Base-by-base conservation (phyloP, 2,888 invertebrate species). In the Microdon myrmicae region DNA sequence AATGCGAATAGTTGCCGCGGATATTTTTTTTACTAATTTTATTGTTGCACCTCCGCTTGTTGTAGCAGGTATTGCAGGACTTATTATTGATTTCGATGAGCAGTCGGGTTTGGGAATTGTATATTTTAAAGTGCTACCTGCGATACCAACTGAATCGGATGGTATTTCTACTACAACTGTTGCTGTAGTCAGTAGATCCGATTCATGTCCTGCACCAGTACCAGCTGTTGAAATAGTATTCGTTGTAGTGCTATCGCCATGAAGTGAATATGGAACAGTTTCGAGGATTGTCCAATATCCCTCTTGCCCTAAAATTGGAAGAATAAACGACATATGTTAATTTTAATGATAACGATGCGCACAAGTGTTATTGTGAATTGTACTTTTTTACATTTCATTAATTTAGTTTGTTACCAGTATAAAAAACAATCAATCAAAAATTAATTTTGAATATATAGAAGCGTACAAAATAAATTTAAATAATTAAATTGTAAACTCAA, bases 201-300 rank as follows among this genome's bases (percentile, higher is more conserved):
- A 58, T 0, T 72, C 61, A 16, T 61, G 54, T 32, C 48, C 68
- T 23, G 38, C 68, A 48, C 51, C 41, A 23, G 44, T 49, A 3
- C 16, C 49, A 26, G 45, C 48, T 64, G 68, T 67, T 32, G 66
- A 70, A 4, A 67, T 23, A 3, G 64, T 58, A 19, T 67, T 68
- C 2, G 67, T 44, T 7, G 67, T 49, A 4, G 43, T 23, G 47
- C 51, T 68, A 10, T 66, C 67, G 28, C 68, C 71, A 10, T 75
- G 73, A 31, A 78, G 59, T 3, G 78, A 73, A 35, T 77, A 77
- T 3, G 78, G 78, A 48, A 79, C 78, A 1, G 79, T 76, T 55
- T 79, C 78, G 48, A 79, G 48, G 25, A 79, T 79, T 7, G 78
- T 79, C 78, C 78, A 79, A 53, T 79, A 79, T 31, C 78, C 78